Base-by-base conservation (phyloP, 2,113 vertebrate species). In the Drymodes brunneopygia region DNA sequence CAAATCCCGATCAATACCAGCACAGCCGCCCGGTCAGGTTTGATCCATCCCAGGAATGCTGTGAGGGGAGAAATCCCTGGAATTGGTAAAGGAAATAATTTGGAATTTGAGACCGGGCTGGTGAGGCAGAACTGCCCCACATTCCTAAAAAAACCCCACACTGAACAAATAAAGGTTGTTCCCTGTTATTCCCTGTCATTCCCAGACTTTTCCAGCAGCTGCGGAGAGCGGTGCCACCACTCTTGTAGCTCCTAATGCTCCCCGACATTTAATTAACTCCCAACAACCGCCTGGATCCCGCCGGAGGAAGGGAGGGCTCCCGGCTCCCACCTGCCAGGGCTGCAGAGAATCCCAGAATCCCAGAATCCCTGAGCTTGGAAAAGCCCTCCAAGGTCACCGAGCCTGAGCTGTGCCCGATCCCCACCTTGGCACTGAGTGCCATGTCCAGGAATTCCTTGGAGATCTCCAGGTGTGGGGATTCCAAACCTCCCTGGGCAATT, bases 181-280 rank as follows among this genome's bases (percentile, higher is more conserved):
- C n/a, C 51, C 27, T 14, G 44, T 10, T 11, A 3, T 54, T 72
- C 48, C 35, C 45, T 77, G 73, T 5, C 38, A 4, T 20, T 56
- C 28, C 53, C 4, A 2, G 53, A 8, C 24, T 4, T 11, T 56
- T 33, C 40, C 20, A 1, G 28, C 5, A 0, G 12, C 9, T 51
- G 16, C 0, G 36, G 62, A 62, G 38, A 38, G 38, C 38, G 38
- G 38, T 38, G 74, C 45, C 0, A 3, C 36, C 2, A 6, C 79
- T 58, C 47, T 5, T 75, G 89, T 85, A 28, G 62, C 35, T 2
- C 57, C 51, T 95, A 91, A 92, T 66, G 70, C 73, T 87, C 62
- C 86, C 11, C 44, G 93, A 82, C 81, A 19, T 61, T 81, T 82
- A 64, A 96, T 97, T 92, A 94, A 92, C 70, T 85, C 15, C 67